phyloP scores from a whole-genome alignment of 2,113 vertebrate genomes.

The Synchiropus splendidus region DNA sequence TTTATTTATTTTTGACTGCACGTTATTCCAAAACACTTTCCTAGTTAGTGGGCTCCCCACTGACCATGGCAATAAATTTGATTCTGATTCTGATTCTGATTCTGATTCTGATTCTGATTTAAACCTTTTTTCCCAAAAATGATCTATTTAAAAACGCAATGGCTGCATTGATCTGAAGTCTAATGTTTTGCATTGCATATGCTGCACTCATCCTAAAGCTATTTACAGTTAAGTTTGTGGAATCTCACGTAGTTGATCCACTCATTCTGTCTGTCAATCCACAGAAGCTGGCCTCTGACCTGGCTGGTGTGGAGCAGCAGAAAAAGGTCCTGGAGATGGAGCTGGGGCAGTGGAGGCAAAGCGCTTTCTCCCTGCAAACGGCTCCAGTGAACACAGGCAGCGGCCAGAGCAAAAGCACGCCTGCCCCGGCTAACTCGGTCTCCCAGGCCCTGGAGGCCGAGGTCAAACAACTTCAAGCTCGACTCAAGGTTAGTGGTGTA shows the following conservation, averaged over 20 bases:
- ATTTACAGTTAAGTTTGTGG: slow-evolving; percentile 1
- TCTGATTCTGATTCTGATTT: too few relatives aligned
- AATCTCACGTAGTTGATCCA: slow-evolving; percentile 15
- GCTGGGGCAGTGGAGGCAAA: slow-evolving; percentile 71
- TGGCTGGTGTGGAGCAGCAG: slow-evolving; percentile 75
- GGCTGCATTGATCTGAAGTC: too few relatives aligned
- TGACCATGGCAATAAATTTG: too few relatives aligned
- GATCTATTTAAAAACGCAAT: too few relatives aligned
- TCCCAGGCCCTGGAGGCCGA: slow-evolving; percentile 72
- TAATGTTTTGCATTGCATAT: too few relatives aligned
- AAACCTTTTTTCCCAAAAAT: too few relatives aligned
- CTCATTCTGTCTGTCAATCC: slow-evolving; percentile 31
- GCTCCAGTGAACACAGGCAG: slow-evolving; percentile 11
- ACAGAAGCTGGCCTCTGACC: slow-evolving; percentile 77
- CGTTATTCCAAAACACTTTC: too few relatives aligned
- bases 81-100: too few relatives aligned
- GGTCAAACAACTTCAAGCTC: slow-evolving; percentile 81
- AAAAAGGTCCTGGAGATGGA: slow-evolving; percentile 75
- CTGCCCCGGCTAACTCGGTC: slow-evolving; percentile 47
- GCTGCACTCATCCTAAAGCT: too few relatives aligned
- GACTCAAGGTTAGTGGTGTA: slow-evolving; percentile 77
- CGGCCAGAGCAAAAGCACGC: slow-evolving; percentile 27
- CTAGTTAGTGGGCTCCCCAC: too few relatives aligned
- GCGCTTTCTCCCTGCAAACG: slow-evolving; percentile 56
- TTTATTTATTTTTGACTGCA: too few relatives aligned